Evolutionary conservation across 2,888 invertebrate genomes (phyloP), one percentile per base, ranked within the genome.

Genomic region (Tricholauxania praeusta): DNA sequence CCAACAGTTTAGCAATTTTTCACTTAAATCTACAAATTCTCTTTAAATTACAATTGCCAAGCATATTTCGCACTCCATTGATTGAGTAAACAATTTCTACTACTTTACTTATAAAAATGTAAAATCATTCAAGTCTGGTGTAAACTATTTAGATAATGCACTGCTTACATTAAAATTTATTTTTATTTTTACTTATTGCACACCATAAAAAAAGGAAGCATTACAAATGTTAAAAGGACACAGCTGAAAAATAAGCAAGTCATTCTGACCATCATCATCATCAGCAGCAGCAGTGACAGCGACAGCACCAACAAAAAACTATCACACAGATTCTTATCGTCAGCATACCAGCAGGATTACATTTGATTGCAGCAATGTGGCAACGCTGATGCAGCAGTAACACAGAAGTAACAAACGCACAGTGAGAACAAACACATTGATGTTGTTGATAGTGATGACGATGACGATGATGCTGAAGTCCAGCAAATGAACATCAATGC

Each of bases 381-480:
- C n/a, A 52, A 59, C 53, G 67, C 59, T 62, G 55, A 62, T 68
- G 72, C 73, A 19, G 55, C 55, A 53, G 14, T 53, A 17, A 1
- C 19, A 19, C 19, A 19, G 14, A n/a, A 17, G 55, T 19, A 17
- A 12, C 55, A 19, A 53, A 17, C 8, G n/a, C 19, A 19, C 19
- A 17, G 55, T 7, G 15, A n/a, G 15, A 15, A 52, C 28, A 28
- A 28, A 28, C 28, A 28, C 28, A 28, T 19, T 53, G 55, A 12
- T 53, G 55, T 59, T 14, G 47, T 51, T 12, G 8, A 55, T 51
- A 55, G 12, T 65, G 74, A 73, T 74, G 73, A 76, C 76, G 81
- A 78, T 78, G 75, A 74, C 75, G 78, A 78, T 76, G 79, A 80
- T 81, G 78, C 78, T 79, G 76, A 80, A 77, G 80, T 75, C 73